Percentiles rank a stretch among this genome's conserved stretches.
These are phyloP conservation scores for Musca domestica DNA, from an alignment of 1,140 invertebrate species.

Conservation along the genomic window DNA sequence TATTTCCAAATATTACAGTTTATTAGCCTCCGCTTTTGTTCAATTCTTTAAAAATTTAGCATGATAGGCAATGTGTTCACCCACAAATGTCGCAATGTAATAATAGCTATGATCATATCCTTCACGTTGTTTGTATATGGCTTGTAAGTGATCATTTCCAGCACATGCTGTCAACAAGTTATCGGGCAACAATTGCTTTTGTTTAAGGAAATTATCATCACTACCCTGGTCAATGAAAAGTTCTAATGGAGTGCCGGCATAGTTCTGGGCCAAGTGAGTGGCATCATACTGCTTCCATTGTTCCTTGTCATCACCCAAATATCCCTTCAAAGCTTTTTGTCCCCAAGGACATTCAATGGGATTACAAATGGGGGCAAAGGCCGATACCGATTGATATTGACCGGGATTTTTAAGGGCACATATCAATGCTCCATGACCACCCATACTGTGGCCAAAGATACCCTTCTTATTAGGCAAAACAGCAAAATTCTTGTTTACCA, in stretches of 20 bases:
- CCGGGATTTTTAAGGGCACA: slow-evolving; percentile 90
- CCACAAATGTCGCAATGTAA: slow-evolving; percentile 91
- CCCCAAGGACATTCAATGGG: slow-evolving; percentile 86
- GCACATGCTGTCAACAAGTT: slow-evolving; percentile 74
- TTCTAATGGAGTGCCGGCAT: slow-evolving; percentile 79
- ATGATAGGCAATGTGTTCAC: slow-evolving; percentile 91
- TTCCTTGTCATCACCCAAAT: slow-evolving; percentile 69
- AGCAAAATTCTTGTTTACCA: slow-evolving; percentile 77
- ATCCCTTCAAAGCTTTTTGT: slow-evolving; percentile 81
- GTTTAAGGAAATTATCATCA: slow-evolving; percentile 77
- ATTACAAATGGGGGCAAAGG: slow-evolving; percentile 96
- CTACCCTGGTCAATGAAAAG: slow-evolving; percentile 87
- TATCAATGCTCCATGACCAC: slow-evolving; percentile 93
- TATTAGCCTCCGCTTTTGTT: neutral
- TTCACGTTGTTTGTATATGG: slow-evolving; percentile 76
- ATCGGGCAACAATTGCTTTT: slow-evolving; percentile 81
- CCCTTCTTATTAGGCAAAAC: slow-evolving; percentile 64
- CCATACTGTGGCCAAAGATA: slow-evolving; percentile 94
- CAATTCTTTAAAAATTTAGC: slow-evolving; percentile 64
- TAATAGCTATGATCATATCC: slow-evolving; percentile 97
- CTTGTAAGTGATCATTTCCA: slow-evolving; percentile 67
- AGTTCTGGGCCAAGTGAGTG: slow-evolving; percentile 76
- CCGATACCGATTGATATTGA: slow-evolving; percentile 85
- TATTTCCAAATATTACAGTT: neutral
- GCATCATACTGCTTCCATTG: slow-evolving; percentile 89